A percentile compares a stretch with the other conserved stretches of the same genome.
Conservation (phyloP, 2,113 vertebrate genomes). For the Platichthys flesus region DNA sequence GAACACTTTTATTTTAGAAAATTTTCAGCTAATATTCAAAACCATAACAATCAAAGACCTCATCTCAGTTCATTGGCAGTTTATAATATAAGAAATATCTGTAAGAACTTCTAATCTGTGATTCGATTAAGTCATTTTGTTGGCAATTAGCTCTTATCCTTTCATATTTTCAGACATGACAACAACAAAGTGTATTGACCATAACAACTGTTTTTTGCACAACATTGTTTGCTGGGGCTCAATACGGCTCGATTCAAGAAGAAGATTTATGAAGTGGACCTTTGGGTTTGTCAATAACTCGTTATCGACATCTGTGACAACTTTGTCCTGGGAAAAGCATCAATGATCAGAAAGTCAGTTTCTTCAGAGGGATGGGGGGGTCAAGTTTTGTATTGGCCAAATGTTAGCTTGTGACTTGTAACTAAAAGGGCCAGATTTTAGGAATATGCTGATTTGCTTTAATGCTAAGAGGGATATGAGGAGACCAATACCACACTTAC, state of each 20-base stretch:
- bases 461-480: not conserved
- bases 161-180: slow-evolving; percentile 5
- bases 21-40: not conserved
- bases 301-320: not conserved
- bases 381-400: too few relatives aligned
- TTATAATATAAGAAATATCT: not conserved
- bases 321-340: not conserved
- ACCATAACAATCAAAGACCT: not conserved
- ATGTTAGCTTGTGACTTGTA: not conserved
- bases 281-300: slow-evolving; percentile 8
- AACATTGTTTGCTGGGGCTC: not conserved
- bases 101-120: not conserved
- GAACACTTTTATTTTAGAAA: not conserved
- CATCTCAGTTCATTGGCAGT: not conserved
- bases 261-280: not conserved
- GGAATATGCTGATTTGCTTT: not conserved
- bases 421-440: not conserved
- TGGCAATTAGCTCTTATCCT: not conserved
- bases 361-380: not conserved
- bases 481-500: too few relatives aligned
- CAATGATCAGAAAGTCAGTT: not conserved
- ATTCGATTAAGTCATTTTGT: not conserved
- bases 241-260: not conserved
- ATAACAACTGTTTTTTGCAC: slow-evolving; percentile 3
- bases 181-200: slow-evolving; percentile 11